A percentile compares a stretch with the other conserved stretches of the same genome.
Evolutionary conservation across 2,113 vertebrate genomes (phyloP).

Genomic region (Apteryx mantelli): DNA sequence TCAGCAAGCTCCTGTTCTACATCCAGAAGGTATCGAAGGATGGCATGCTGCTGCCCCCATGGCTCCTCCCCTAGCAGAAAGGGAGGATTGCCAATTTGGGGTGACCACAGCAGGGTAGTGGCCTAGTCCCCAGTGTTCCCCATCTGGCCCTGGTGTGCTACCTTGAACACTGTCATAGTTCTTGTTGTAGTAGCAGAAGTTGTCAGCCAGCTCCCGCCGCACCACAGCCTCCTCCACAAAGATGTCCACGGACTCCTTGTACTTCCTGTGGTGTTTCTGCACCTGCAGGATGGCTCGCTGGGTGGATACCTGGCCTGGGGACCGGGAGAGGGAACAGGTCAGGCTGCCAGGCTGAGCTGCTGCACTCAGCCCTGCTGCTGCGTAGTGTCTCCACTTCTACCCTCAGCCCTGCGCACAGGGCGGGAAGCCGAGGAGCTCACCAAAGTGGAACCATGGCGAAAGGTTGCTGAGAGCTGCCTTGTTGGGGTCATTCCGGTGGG

Average conservation of each 20-base stretch:
- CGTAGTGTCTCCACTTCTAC: background rate
- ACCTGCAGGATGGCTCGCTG: slow-evolving; percentile 86
- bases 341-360: background rate
- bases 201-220: slow-evolving; percentile 89
- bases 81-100: background rate
- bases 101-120: background rate
- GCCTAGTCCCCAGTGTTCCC: background rate
- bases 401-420: background rate
- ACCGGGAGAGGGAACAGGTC: background rate
- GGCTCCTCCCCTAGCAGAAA: background rate
- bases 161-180: slow-evolving; percentile 87
- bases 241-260: slow-evolving; percentile 70
- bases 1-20: background rate
- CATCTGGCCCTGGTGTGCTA: background rate
- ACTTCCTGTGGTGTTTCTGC: slow-evolving; percentile 62
- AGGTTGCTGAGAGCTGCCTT: slow-evolving; percentile 83
- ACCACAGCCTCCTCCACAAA: slow-evolving; percentile 89
- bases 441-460: slow-evolving; percentile 89
- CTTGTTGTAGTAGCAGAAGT: slow-evolving; percentile 92
- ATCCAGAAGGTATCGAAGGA: background rate
- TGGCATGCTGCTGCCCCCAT: background rate
- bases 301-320: slow-evolving; percentile 86
- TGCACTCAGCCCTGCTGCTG: fast-evolving
- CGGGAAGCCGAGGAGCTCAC: slow-evolving; percentile 64
- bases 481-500: slow-evolving; percentile 86